Conservation (phyloP, 1,140 invertebrate species). For the Hypsibius dujardini region DNA sequence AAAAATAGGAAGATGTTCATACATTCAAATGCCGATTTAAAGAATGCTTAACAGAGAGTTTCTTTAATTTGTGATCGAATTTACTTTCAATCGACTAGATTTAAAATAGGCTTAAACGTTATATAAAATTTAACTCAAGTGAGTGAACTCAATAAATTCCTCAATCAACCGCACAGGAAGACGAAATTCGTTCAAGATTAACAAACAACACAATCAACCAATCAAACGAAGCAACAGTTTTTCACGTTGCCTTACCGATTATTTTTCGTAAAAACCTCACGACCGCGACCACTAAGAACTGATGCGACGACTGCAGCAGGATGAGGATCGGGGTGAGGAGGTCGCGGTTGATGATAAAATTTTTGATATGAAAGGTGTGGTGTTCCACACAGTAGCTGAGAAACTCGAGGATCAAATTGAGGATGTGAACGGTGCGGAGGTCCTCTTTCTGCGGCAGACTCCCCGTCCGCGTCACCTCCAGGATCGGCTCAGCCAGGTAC, state of each 20-base stretch:
- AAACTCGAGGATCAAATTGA: conserved; percentile 81
- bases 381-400: conserved; percentile 99
- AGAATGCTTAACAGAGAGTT: too few relatives aligned
- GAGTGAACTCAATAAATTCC: too few relatives aligned
- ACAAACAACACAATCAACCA: too few relatives aligned
- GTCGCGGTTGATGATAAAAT: conserved; percentile 91
- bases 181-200: too few relatives aligned
- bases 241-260: conserved; percentile 38
- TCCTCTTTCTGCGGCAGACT: conserved; percentile 45
- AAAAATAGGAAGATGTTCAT: too few relatives aligned
- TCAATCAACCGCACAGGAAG: too few relatives aligned
- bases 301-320: conserved; percentile 90
- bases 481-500: conserved; percentile 67
- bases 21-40: too few relatives aligned
- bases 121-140: too few relatives aligned
- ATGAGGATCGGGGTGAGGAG: conserved; percentile 79
- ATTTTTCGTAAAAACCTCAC: conserved; percentile 91
- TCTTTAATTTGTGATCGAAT: too few relatives aligned
- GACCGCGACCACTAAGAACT: conserved; percentile 82
- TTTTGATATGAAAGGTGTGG: conserved; percentile 96
- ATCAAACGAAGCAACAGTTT: background rate
- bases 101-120: too few relatives aligned
- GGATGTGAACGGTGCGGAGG: conserved; percentile 81
- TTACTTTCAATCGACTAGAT: too few relatives aligned
- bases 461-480: conserved; percentile 71